phyloP scores from a whole-genome alignment of 2,113 vertebrate genomes.

The Todiramphus chloris region DNA sequence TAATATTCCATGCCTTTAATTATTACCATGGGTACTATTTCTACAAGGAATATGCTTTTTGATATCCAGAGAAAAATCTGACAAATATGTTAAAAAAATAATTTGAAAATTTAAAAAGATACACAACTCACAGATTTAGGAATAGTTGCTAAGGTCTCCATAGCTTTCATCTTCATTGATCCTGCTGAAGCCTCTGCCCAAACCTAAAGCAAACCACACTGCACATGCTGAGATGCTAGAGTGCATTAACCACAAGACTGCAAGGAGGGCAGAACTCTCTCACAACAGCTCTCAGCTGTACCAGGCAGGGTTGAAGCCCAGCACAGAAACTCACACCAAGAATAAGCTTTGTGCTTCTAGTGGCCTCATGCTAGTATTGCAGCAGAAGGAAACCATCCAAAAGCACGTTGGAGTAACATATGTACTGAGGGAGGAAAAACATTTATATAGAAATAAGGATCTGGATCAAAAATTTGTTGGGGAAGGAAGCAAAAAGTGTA shows the following conservation, averaged over 20 bases:
- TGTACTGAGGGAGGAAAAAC: not conserved
- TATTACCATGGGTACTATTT: not conserved
- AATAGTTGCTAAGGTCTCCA: not conserved
- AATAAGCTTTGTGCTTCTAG: not conserved
- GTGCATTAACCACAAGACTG: not conserved
- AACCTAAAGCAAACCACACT: not conserved
- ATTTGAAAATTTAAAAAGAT: not conserved
- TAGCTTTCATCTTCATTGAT: not conserved
- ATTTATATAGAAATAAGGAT: not conserved
- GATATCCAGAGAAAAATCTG: not conserved
- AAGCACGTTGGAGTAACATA: not conserved
- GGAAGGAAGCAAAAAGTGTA: not conserved
- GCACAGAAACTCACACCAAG: not conserved
- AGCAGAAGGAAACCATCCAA: not conserved
- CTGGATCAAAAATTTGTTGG: not conserved
- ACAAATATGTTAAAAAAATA: not conserved
- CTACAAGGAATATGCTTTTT: not conserved
- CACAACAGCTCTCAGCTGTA: fast-evolving
- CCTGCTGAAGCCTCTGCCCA: not conserved
- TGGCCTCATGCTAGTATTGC: not conserved
- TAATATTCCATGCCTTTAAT: not conserved
- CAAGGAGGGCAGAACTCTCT: not conserved
- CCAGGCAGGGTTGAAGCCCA: not conserved
- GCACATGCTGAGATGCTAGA: not conserved
- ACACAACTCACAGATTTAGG: not conserved